Base-by-base conservation (phyloP, 2,888 invertebrate genomes). In the Acanthosoma haemorrhoidale region DNA sequence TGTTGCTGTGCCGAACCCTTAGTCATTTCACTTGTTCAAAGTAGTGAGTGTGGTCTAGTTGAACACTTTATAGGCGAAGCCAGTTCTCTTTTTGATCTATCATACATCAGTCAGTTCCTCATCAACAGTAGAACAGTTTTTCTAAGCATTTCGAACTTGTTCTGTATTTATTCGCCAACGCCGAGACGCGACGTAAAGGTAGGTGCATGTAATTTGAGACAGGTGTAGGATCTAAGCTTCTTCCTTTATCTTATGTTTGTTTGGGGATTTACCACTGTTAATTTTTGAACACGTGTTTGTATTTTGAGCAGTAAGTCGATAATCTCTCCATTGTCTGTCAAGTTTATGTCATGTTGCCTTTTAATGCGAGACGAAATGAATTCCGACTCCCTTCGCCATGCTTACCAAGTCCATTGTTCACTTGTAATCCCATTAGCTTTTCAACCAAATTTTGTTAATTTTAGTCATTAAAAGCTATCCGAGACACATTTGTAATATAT, bases 1-100 rank as follows among this genome's bases (percentile, higher is more conserved):
- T 11, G 15, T 39, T 25, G 64, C 15, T 64, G 64, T 31, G 64
- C 64, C 25, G 64, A n/a, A n/a, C n/a, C n/a, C 64, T 41, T 51
- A 31, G 67, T 25, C 67, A 57, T 67, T 57, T 67, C 67, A 67
- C 67, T 67, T 67, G 67, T 67, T 67, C 57, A 34, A 51, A 51
- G 39, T 41, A 64, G 64, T 41, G 64, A 6, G 64, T 21, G 51
- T n/a, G n/a, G n/a, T n/a, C n/a, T n/a, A n/a, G n/a, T n/a, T n/a
- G 57, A 57, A 57, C 57, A 57, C 57, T 25, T 25, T 57, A 8
- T 57, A 21, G 18, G 18, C 25, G 5, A 15, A 57, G 60, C 13
- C 34, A 11, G n/a, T n/a, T n/a, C n/a, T n/a, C n/a, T n/a, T n/a
- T n/a, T n/a, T n/a, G n/a, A n/a, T n/a, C n/a, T n/a, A n/a, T n/a